Evolutionary conservation across 2,888 invertebrate genomes (phyloP), one percentile per base, ranked within the genome.

Genomic region (Diaprepes abbreviatus): DNA sequence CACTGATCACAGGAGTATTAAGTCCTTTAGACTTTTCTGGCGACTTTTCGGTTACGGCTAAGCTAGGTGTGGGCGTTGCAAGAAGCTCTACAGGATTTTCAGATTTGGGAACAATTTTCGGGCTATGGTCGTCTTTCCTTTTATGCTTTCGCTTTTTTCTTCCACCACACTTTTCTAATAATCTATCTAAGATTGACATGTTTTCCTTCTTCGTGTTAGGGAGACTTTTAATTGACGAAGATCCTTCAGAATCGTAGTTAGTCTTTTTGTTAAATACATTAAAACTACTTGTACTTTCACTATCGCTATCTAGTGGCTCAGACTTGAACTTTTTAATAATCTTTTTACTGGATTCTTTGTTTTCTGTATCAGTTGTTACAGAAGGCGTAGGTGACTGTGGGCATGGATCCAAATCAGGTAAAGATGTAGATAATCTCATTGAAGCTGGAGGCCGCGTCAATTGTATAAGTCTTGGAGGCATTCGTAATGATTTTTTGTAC

Each of bases 401-500:
- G 77, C 89, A 89, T 1, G 92, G 90, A 78, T 93, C 93, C 71
- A 93, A 84, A 80, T 93, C 93, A 1, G 93, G 93, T 58, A 93
- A 84, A 4, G 93, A 93, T 1, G 92, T 90, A 0, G 93, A 92
- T 10, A 92, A 86, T 73, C 91, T 85, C 63, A 90, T 88, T 78
- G 89, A 88, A 48, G 90, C 89, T 21, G 90, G 90, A 1, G 92
- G 91, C 74, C 92, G 88, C 31, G 92, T 91, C 64, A 94, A 92
- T 36, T 92, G 92, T 74, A 95, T 95, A 57, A 95, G 86, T 75
- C 92, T 89, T 33, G 91, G 88, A 1, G 95, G 94, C 89, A 95
- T 93, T 76, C 94, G 89, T 14, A 94, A 84, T 0, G 94, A 92
- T 75, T 92, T 88, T 81, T 95, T 95, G 79, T 92, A 95, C 76